phyloP scores from a whole-genome alignment of 2,888 invertebrate species.

The Ennomos fuscantarius region DNA sequence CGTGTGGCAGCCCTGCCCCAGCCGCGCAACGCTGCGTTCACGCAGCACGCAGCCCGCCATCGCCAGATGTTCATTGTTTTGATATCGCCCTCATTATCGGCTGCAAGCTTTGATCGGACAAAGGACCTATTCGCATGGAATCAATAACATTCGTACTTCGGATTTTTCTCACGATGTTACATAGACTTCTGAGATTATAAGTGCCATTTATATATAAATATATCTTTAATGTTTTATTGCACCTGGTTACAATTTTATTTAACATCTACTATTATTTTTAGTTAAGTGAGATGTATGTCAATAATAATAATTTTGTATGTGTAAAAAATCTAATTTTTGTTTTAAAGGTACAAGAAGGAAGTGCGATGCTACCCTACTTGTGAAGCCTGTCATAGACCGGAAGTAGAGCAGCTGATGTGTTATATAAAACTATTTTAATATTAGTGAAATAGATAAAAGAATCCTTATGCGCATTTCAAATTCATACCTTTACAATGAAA shows the following conservation, averaged over 20 bases:
- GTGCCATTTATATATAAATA: too few relatives aligned
- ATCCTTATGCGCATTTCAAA: neutral
- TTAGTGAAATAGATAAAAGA: neutral
- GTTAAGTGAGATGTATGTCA: too few relatives aligned
- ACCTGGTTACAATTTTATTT: neutral
- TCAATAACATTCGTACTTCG: slow-evolving; percentile 19
- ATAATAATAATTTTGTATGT: too few relatives aligned
- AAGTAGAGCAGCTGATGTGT: slow-evolving; percentile 13
- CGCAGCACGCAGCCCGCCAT: slow-evolving; percentile 16
- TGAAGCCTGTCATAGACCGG: slow-evolving; percentile 24
- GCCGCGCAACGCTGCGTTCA: slow-evolving; percentile 27
- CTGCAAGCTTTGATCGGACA: slow-evolving; percentile 32
- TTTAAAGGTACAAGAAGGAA: slow-evolving; percentile 4
- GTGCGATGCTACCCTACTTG: slow-evolving; percentile 1
- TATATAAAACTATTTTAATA: neutral
- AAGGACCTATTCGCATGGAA: slow-evolving; percentile 24
- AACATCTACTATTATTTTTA: too few relatives aligned
- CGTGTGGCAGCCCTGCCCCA: slow-evolving; percentile 10
- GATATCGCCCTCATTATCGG: slow-evolving; percentile 43
- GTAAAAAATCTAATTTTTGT: neutral
- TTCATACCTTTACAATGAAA: too few relatives aligned
- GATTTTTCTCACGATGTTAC: slow-evolving; percentile 6
- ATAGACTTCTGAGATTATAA: neutral
- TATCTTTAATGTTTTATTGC: slow-evolving; percentile 1
- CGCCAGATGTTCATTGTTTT: slow-evolving; percentile 45